Evolutionary conservation across 2,888 invertebrate species (phyloP).

Genomic region (Halocaridina rubra): DNA sequence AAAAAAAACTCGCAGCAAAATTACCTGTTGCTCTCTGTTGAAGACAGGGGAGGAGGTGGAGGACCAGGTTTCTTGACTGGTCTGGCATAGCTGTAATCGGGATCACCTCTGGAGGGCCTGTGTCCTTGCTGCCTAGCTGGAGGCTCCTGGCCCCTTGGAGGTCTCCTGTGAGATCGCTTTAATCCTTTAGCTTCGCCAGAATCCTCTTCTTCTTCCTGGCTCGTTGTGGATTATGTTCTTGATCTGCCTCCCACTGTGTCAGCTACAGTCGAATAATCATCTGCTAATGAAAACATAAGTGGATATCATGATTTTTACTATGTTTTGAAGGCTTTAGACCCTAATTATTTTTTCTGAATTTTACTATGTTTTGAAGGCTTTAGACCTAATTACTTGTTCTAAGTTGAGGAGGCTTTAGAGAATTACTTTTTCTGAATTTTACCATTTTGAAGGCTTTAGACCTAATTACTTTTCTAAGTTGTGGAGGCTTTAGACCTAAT

Average conservation of each 20-base stretch:
- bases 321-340: no score
- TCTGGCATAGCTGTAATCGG: conserved; percentile 48
- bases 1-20: no score
- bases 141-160: conserved; percentile 14
- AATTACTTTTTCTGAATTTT: no score
- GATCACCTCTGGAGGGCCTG: conserved; percentile 46
- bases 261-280: conserved; percentile 46
- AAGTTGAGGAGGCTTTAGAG: no score
- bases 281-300: conserved; percentile 8
- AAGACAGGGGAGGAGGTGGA: conserved; percentile 39
- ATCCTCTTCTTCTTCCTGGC: conserved; percentile 54
- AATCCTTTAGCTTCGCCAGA: conserved; percentile 40
- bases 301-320: no score
- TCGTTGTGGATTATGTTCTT: conserved; percentile 45
- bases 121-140: conserved; percentile 19
- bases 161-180: conserved; percentile 2
- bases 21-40: conserved; percentile 57
- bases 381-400: no score
- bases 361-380: no score
- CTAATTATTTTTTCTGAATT: no score
- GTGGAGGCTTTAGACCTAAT: no score
- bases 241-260: conserved; percentile 52
- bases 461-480: no score
- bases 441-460: no score
- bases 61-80: conserved; percentile 49